Evolutionary conservation across 2,888 invertebrate species (phyloP).

Genomic region (Miltochrista miniata): DNA sequence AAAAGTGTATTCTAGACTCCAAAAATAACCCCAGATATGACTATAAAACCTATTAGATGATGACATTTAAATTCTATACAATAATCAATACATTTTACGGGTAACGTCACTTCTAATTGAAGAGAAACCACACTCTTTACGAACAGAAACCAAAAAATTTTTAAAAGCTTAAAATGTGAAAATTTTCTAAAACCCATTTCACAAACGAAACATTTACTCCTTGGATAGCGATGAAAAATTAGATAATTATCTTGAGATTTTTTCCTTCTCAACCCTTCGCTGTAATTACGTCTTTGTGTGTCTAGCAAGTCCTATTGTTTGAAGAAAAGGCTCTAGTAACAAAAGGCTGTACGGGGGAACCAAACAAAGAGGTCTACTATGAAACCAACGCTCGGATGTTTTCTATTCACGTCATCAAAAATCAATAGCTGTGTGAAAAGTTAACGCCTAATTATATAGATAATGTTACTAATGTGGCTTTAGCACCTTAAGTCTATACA

Average conservation of each 20-base stretch:
- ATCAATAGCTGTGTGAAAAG: constrained; percentile 45
- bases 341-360: constrained; percentile 62
- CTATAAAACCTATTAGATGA: too few relatives aligned
- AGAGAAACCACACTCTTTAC: too few relatives aligned
- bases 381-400: constrained; percentile 55
- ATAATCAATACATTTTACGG: too few relatives aligned
- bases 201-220: constrained; percentile 39
- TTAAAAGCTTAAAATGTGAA: constrained; percentile 1
- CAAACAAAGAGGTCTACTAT: constrained; percentile 78
- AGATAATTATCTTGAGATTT: constrained; percentile 56
- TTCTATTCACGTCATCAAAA: constrained; percentile 59
- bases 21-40: too few relatives aligned
- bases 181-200: constrained; percentile 30
- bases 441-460: constrained; percentile 24
- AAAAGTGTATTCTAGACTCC: too few relatives aligned
- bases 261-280: constrained; percentile 55
- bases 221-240: constrained; percentile 47
- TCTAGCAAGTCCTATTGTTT: constrained; percentile 69
- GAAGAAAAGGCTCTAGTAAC: constrained; percentile 65
- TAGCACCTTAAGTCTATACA: not conserved
- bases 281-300: constrained; percentile 77
- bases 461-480: constrained; percentile 22
- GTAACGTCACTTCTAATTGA: too few relatives aligned
- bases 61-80: too few relatives aligned
- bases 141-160: too few relatives aligned